A percentile compares a stretch with the other conserved stretches of the same genome.
phyloP scores from a whole-genome alignment of 35 echinoderm and acorn worm species.

The Strongylocentrotus purpuratus region DNA sequence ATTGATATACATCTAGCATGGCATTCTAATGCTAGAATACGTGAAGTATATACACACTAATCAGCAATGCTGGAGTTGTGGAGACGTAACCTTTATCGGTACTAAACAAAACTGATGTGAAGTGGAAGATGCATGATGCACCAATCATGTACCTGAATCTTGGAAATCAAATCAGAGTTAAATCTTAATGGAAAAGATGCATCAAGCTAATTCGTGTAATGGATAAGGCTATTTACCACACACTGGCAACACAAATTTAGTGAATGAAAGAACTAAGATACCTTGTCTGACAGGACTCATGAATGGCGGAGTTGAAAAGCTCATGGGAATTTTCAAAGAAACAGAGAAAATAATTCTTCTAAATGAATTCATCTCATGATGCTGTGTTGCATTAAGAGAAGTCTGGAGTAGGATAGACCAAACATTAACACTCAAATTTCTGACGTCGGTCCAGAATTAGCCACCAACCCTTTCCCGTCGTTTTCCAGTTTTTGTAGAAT shows the following conservation, averaged over 20 bases:
- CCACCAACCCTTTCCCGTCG: too few relatives aligned
- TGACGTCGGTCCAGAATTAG: too few relatives aligned
- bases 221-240: neutral
- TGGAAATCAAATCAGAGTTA: neutral
- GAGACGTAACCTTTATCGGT: neutral
- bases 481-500: too few relatives aligned
- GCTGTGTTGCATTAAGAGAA: too few relatives aligned
- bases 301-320: neutral
- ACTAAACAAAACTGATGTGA: neutral
- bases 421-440: too few relatives aligned
- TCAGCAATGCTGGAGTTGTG: neutral
- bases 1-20: neutral
- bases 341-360: neutral
- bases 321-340: neutral
- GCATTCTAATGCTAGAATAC: neutral
- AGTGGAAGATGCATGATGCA: neutral
- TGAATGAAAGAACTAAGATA: neutral
- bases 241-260: neutral
- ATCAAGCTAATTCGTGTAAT: neutral
- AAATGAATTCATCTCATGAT: too few relatives aligned
- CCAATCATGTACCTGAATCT: neutral
- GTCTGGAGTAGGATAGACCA: too few relatives aligned
- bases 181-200: neutral
- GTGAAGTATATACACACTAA: neutral
- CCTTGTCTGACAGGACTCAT: neutral